These are phyloP conservation scores for Sprattus sprattus DNA, from an alignment of 2,113 vertebrate species.

Conservation along the genomic window DNA sequence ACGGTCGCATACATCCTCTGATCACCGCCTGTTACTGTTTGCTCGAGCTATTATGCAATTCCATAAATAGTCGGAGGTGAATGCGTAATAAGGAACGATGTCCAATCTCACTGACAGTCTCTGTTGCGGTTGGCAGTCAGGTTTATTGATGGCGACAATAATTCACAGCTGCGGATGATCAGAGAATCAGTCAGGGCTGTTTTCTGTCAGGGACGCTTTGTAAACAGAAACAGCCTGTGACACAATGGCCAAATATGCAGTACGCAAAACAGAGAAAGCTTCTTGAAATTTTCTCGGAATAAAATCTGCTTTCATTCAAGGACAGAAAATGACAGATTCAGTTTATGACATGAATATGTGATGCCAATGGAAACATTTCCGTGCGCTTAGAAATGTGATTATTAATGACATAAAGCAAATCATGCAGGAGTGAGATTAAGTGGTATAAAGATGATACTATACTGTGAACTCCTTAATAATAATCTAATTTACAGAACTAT, in stretches of 20 bases:
- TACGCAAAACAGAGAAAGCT: neutral
- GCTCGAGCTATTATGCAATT: neutral
- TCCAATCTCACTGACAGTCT: conserved; percentile 13
- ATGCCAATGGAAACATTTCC: neutral
- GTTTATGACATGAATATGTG: neutral
- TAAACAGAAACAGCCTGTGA: neutral
- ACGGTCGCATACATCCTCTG: neutral
- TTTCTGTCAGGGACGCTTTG: neutral
- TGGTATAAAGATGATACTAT: neutral
- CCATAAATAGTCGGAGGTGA: neutral
- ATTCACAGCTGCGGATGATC: neutral
- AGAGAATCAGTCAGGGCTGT: neutral
- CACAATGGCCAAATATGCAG: neutral
- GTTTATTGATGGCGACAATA: neutral
- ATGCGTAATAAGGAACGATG: neutral
- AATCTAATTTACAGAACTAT: neutral
- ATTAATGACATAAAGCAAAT: neutral
- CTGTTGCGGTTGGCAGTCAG: neutral
- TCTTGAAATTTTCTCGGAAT: neutral
- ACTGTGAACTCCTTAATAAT: neutral
- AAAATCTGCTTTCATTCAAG: neutral
- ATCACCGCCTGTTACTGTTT: neutral
- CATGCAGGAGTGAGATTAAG: neutral
- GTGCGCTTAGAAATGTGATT: neutral
- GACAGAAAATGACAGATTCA: neutral